Base-by-base conservation (phyloP, 2,888 invertebrate genomes). In the Amphipoea lucens region DNA sequence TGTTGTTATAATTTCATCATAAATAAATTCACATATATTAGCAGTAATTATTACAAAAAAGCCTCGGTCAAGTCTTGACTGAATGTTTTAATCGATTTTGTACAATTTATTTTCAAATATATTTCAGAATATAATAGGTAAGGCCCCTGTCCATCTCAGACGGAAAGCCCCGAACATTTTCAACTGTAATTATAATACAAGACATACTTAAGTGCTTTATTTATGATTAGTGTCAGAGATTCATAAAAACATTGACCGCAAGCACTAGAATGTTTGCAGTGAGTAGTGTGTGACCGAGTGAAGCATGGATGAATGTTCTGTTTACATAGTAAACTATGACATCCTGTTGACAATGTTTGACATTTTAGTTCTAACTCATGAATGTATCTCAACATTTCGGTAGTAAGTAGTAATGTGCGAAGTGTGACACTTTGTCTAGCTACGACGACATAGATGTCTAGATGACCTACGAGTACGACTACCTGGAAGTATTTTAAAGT, bases 241-340 rank as follows among this genome's bases (percentile, higher is more conserved):
- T 51, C 51, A 40, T 40, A 68, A 71, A 77, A 77, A 82, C 67
- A 40, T 71, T n/a, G 54, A 48, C 54, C 77, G 40, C 82, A 48
- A 62, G 36, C 45, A 48, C 14, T 51, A 20, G 7, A 40, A 17
- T 74, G 36, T 48, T 54, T 23, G 57, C 14, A 29, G 29, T 57
- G 40, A 29, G 5, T 40, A 48, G 40, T 65, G 29, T 45, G 23
- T 51, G 57, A 42, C 42, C 5, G 23, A 73, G 11, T 42, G 3
- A 40, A 17, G 70, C 60, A 36, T 20, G 51, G 36, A 1, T n/a
- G 12, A 36, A 42, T 40, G 36, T 29, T 29, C n/a, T 36, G 48
- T 66, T 60, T 42, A 72, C 57, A n/a, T n/a, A 20, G 23, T 20
- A 7, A 29, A 73, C 73, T 23, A 20, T n/a, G 51, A 74, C n/a